Evolutionary conservation across 2,113 vertebrate genomes (phyloP).

Genomic region (Cariama cristata): DNA sequence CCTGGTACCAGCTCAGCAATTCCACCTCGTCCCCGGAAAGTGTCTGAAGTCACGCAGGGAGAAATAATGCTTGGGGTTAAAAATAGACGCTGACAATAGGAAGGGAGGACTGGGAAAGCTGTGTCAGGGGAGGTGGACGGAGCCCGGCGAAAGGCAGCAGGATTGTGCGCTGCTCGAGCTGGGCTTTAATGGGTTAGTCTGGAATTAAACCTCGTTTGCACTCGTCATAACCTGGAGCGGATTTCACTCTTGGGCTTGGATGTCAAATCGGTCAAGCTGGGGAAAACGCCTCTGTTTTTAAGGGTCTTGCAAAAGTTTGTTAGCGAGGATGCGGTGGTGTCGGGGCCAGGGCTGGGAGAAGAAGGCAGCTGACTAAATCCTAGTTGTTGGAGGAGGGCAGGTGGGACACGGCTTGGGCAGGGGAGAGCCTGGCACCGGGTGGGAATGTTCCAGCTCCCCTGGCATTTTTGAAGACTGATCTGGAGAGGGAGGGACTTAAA

Average conservation of each 20-base stretch:
- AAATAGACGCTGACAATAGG: slow-evolving; percentile 53
- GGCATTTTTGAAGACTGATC: neutral
- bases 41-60: slow-evolving; percentile 44
- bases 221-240: neutral
- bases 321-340: neutral
- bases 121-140: neutral
- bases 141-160: neutral
- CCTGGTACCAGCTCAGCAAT: slow-evolving; percentile 54
- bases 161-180: neutral
- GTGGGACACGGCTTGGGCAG: neutral
- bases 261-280: accelerated
- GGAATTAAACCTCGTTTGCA: neutral
- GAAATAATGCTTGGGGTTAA: slow-evolving; percentile 51
- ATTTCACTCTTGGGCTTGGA: neutral
- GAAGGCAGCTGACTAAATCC: neutral
- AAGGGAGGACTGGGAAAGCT: slow-evolving; percentile 27
- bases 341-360: neutral
- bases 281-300: neutral
- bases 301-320: neutral
- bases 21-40: slow-evolving; percentile 14
- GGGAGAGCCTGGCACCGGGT: neutral
- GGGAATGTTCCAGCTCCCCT: neutral
- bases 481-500: neutral
- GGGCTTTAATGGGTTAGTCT: neutral
- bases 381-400: neutral